phyloP scores from a whole-genome alignment of 2,797 vertebrate genomes.

The Diglossa cyanea region DNA sequence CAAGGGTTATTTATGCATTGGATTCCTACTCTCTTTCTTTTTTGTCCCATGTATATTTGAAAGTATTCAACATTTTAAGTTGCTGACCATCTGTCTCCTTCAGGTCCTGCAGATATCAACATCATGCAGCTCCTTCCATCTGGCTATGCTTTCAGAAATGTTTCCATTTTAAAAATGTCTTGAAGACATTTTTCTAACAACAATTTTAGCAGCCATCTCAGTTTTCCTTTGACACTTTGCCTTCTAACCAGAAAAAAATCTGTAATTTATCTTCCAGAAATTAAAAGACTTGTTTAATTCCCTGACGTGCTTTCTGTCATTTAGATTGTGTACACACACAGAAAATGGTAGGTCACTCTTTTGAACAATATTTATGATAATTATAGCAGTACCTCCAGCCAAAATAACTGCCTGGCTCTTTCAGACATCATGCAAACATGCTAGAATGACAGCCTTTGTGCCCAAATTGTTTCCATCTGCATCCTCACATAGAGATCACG shows the following conservation, averaged over 20 bases:
- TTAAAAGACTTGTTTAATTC: background rate
- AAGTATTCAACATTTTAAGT: background rate
- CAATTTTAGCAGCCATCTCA: background rate
- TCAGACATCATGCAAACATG: background rate
- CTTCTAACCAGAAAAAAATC: background rate
- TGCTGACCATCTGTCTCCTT: constrained; percentile 18
- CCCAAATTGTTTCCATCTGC: background rate
- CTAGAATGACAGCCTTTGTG: background rate
- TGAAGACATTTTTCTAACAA: background rate
- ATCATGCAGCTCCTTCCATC: background rate
- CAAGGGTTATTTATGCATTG: background rate
- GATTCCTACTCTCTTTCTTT: background rate
- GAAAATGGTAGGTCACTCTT: background rate
- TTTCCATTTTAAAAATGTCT: background rate
- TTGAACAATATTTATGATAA: background rate
- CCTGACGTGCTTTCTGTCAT: background rate
- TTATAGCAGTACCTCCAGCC: background rate
- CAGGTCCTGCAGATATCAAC: background rate
- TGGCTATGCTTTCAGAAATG: background rate
- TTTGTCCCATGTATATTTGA: background rate
- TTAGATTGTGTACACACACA: background rate
- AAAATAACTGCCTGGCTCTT: background rate
- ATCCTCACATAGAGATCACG: background rate
- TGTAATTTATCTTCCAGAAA: background rate
- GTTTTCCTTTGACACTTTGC: background rate